Evolutionary conservation across 2,888 invertebrate genomes (phyloP).

Genomic region (Sesamia inferens): DNA sequence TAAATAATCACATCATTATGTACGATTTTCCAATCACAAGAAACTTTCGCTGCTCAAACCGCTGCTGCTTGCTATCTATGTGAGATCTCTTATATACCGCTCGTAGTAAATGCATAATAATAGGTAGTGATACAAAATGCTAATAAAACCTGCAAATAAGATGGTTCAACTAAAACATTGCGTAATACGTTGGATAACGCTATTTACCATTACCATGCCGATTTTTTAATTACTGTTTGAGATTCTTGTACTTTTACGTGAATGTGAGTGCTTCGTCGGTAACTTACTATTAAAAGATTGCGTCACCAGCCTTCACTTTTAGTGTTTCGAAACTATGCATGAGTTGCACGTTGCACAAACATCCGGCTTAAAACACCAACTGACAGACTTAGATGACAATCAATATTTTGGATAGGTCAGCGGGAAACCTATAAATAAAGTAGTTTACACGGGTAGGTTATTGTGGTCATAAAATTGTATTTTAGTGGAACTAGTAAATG

Average conservation of each 20-base stretch:
- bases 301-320: slow-evolving; percentile 87
- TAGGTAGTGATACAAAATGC: slow-evolving; percentile 41
- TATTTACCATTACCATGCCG: slow-evolving; percentile 52
- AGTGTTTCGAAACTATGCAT: slow-evolving; percentile 84
- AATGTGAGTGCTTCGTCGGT: slow-evolving; percentile 75
- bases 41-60: slow-evolving; percentile 59
- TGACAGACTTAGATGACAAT: slow-evolving; percentile 68
- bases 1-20: slow-evolving; percentile 61
- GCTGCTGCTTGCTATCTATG: slow-evolving; percentile 37
- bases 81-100: slow-evolving; percentile 46
- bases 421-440: slow-evolving; percentile 45
- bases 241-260: slow-evolving; percentile 74
- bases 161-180: slow-evolving; percentile 57
- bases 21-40: slow-evolving; percentile 58
- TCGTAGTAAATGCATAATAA: slow-evolving; percentile 25
- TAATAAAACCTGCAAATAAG: slow-evolving; percentile 46
- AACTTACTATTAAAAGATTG: slow-evolving; percentile 83
- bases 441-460: slow-evolving; percentile 38
- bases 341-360: slow-evolving; percentile 86
- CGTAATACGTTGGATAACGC: slow-evolving; percentile 65
- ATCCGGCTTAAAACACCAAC: slow-evolving; percentile 80
- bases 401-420: slow-evolving; percentile 66
- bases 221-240: slow-evolving; percentile 69
- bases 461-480: slow-evolving; percentile 12
- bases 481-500: slow-evolving; percentile 9